Evolutionary conservation across 2,888 invertebrate genomes (phyloP).

Genomic region (Nemotelus nigrinus): DNA sequence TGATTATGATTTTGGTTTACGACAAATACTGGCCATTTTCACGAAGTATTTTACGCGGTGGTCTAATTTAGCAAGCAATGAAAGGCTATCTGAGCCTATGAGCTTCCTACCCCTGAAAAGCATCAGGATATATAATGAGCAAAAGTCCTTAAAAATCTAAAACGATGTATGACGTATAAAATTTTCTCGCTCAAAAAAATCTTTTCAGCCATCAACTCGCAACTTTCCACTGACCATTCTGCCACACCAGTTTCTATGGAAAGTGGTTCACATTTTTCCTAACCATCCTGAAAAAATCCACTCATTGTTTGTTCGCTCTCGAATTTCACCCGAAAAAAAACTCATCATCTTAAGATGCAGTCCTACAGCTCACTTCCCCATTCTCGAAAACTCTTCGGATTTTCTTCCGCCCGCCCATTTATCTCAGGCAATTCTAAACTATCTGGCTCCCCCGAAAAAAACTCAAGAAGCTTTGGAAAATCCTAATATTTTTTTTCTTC

Average conservation of each 20-base stretch:
- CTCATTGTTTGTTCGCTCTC: neutral
- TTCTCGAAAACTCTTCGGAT: constrained; percentile 16
- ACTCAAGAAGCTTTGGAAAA: constrained; percentile 3
- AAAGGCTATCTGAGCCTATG: no score
- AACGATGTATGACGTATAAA: no score
- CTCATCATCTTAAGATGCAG: neutral
- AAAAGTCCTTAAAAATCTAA: no score
- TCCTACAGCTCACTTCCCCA: neutral
- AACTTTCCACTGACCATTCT: neutral
- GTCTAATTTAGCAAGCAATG: no score
- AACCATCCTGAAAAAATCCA: neutral
- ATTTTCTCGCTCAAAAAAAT: no score
- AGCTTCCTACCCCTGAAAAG: no score
- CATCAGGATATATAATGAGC: no score
- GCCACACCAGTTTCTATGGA: constrained; percentile 29
- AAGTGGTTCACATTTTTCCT: constrained; percentile 12
- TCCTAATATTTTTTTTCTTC: constrained; percentile 6
- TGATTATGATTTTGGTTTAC: no score
- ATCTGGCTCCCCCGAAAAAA: constrained; percentile 10
- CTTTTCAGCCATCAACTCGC: neutral
- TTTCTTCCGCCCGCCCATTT: constrained; percentile 18
- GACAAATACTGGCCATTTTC: no score
- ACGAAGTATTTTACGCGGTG: no score
- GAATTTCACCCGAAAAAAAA: neutral
- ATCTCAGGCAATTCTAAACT: constrained; percentile 23